Conservation (phyloP, 2,888 invertebrate species). For the Microctonus aethiopoides region DNA sequence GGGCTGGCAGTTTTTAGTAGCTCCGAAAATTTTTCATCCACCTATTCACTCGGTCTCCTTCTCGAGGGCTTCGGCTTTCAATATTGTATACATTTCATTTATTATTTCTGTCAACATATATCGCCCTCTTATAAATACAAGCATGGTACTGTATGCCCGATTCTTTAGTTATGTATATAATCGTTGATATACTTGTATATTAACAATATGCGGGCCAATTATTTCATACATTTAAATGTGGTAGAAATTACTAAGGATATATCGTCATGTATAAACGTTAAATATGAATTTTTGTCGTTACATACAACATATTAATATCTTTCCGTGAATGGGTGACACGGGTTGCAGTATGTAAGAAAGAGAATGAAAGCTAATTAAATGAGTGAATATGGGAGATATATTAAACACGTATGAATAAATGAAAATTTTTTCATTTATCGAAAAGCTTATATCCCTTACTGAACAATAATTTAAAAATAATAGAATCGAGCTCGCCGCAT, state of each 20-base stretch:
- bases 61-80: constrained; percentile 33
- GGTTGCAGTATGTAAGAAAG: constrained; percentile 5
- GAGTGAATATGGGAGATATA: background rate
- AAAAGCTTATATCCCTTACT: background rate
- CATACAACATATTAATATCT: background rate
- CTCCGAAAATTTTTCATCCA: constrained; percentile 29
- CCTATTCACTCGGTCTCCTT: background rate
- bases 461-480: constrained; percentile 1
- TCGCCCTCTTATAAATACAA: constrained; percentile 31
- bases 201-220: constrained; percentile 16
- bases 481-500: constrained; percentile 22
- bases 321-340: constrained; percentile 3
- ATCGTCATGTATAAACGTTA: too few species aligned
- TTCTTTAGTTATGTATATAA: constrained; percentile 36
- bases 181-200: constrained; percentile 19
- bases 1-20: constrained; percentile 34
- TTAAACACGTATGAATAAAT: background rate
- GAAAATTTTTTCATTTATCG: background rate
- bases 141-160: constrained; percentile 34
- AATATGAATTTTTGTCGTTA: background rate
- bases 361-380: constrained; percentile 1
- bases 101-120: constrained; percentile 34
- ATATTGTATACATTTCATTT: constrained; percentile 28
- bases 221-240: too few species aligned
- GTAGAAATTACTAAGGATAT: too few species aligned